Base-by-base conservation (phyloP, 2,113 vertebrate species). In the Tetrax tetrax region DNA sequence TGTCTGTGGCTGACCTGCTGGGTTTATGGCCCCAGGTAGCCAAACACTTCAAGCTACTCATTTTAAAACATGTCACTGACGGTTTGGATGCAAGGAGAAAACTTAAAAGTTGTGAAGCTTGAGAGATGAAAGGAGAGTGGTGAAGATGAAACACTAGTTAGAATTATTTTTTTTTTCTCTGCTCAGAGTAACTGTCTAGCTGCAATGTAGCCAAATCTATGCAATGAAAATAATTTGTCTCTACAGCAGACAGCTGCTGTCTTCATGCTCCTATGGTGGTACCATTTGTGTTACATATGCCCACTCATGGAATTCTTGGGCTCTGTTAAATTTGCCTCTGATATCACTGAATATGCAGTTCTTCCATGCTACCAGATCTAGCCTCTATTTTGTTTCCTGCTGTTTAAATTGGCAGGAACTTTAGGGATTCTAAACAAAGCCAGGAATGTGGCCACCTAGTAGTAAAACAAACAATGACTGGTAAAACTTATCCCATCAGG, bases 201-300 rank as follows among this genome's bases (percentile, higher is more conserved):
- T 93, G 72, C 65, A 92, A 72, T 4, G 22, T 56, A 79, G 90
- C 90, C 95, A 97, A 92, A 92, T 71, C 64, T 38, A 25, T 75
- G 38, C 61, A 51, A 90, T 75, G 75, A 85, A 64, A 88, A 74
- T 88, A 70, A 92, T 88, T 90, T 93, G 22, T 94, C 66, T 90
- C 41, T 95, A 71, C 78, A 93, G 84, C 78, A 86, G 85, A 92
- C 93, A 96, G 87, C 84, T 96, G 95, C 68, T 94, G 54, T 80
- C 71, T 86, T 95, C 50, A 17, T 86, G 71, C 75, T 88, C 85
- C 92, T 90, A 24, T 60, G 75, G 92, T 74, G 82, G 90, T 84
- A 57, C 66, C 47, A 77, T 96, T 95, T 90, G 83, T 87, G 82
- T 78, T 88, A 77, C 85, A 88, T 57, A 6, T 83, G 79, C 83